These are phyloP conservation scores for Vanessa tameamea DNA, from an alignment of 1,140 invertebrate species.

Conservation along the genomic window DNA sequence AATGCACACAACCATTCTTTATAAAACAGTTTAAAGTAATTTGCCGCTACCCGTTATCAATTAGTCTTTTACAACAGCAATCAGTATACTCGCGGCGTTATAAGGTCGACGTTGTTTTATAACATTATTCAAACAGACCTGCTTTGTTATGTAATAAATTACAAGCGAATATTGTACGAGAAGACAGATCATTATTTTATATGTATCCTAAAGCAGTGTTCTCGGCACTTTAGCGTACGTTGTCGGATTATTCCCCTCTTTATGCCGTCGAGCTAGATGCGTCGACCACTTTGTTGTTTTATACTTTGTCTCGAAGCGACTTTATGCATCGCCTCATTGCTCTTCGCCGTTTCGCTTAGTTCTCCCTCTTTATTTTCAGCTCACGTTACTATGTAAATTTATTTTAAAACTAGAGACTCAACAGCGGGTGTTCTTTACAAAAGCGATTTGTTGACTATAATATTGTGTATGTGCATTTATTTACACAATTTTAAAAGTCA, in stretches of 20 bases:
- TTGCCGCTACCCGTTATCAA: constrained; percentile 35
- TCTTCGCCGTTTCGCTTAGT: constrained; percentile 74
- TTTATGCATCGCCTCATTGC: constrained; percentile 76
- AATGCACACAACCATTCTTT: constrained; percentile 34
- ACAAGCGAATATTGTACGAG: constrained; percentile 53
- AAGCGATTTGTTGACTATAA: constrained; percentile 41
- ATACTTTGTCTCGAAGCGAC: constrained; percentile 74
- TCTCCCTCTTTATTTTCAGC: constrained; percentile 72
- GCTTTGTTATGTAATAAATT: constrained; percentile 43
- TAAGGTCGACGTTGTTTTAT: constrained; percentile 24
- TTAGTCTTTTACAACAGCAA: constrained; percentile 30
- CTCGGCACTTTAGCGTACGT: constrained; percentile 60
- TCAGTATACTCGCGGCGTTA: not conserved
- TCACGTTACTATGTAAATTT: constrained; percentile 75
- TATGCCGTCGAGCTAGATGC: constrained; percentile 66
- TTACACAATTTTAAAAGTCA: not conserved
- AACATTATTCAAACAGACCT: constrained; percentile 20
- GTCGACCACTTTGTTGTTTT: constrained; percentile 79
- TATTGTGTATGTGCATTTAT: constrained; percentile 20
- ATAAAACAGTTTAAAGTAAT: constrained; percentile 37
- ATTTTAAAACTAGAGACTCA: constrained; percentile 67
- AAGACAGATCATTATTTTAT: constrained; percentile 75
- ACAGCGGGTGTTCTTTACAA: constrained; percentile 44
- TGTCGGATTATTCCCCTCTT: constrained; percentile 73
- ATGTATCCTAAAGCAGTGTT: constrained; percentile 69